Evolutionary conservation across 2,888 invertebrate genomes (phyloP), one percentile per base, ranked within the genome.

Genomic region (Napeogenes sylphis): DNA sequence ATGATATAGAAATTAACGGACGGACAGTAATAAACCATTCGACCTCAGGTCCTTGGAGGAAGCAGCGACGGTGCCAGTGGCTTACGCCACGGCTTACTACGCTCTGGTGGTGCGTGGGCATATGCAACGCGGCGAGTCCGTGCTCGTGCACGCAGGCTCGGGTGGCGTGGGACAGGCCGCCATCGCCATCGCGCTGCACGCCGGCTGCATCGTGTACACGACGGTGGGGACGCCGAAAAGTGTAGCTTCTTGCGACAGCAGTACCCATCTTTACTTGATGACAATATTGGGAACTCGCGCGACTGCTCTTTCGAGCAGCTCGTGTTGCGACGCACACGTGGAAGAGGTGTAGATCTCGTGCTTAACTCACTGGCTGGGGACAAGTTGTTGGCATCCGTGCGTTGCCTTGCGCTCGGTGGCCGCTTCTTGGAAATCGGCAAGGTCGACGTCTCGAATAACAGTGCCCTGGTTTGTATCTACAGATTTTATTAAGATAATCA

Each of bases 341-440:
- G 99, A 45, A 93, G 93, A 71, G 98, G 99, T 68, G 99, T 99
- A 12, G 97, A 99, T 85, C 90, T 99, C 38, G 96, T 99, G 38
- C 92, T 99, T 63, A 99, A 99, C 87, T 99, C 99, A 3, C 91
- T 99, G 70, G 95, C 99, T n/a, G 98, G 95, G 77, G 97, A 98
- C 74, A 97, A 98, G 89, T 92, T 99, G 64, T 97, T 95, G 83
- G 98, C 99, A 4, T 98, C 98, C 62, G 93, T 99, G 32, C 93
- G 99, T 74, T 97, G 99, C 80, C 91, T 99, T 67, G 98, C 98
- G 0, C 91, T 94, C 69, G 97, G 98, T 80, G 99, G 99, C 21
- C 94, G 98, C 66, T 99, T 99, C 92, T 92, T 99, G 68, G 99
- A 99, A 92, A 99, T 99, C 79, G 99, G 99, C 76, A 99, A 99